Base-by-base conservation (phyloP, 2,888 invertebrate species). In the Pantelozetes paolii region DNA sequence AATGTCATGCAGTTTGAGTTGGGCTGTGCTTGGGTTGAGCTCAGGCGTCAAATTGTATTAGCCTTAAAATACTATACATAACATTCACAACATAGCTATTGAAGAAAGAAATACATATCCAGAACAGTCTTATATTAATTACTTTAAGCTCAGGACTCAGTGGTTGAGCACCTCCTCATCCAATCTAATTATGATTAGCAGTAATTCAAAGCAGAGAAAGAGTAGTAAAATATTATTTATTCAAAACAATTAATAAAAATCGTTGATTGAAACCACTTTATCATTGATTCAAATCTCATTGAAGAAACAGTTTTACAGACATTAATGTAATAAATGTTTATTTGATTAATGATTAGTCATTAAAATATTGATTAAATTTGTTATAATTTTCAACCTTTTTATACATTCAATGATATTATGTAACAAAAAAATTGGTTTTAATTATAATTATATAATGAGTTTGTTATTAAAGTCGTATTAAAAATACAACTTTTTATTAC, bases 211-310 rank as follows among this genome's bases (percentile, higher is more conserved):
- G n/a, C 20, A 30, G n/a, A 62, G 8, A 32, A 15, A 2, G 18
- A 62, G 1, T 23, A 11, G 28, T 28, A 28, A 57, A 45, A 15
- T 62, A 32, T 32, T 62, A 40, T 32, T n/a, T 36, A 36, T 64
- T 42, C 67, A 36, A 67, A 67, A 67, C 67, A 67, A 40, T 67
- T n/a, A 67, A 67, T 67, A 67, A 67, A 67, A 67, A 67, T 67
- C 20, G 42, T 11, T 42, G 67, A 67, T 67, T 67, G 42, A 67
- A 67, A 67, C 40, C 67, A 67, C 40, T 67, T 67, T 67, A 67
- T 67, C 67, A 67, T 26, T 42, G 67, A 67, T n/a, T 42, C 26
- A 9, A 67, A 40, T 67, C 67, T 40, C 20, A 42, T 62, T 26
- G 28, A 62, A 6, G 15, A 32, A 62, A 62, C 30, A 32, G 13